Evolutionary conservation across 2,888 invertebrate genomes (phyloP), one percentile per base, ranked within the genome.

Genomic region (Drosophila flavopinicola): DNA sequence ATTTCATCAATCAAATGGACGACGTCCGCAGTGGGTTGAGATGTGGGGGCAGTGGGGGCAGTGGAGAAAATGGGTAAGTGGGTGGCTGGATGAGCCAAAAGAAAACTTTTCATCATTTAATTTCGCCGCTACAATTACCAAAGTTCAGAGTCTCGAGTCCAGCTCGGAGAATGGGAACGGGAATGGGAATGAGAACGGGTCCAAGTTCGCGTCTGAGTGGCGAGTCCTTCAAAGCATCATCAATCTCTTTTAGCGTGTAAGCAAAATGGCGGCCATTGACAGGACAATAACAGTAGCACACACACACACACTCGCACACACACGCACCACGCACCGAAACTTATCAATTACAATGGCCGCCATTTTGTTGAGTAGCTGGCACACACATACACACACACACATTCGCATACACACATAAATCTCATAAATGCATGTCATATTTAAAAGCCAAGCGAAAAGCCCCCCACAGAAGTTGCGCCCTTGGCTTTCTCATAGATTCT

Each of bases 401-500:
- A 38, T 25, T 39, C 47, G 37, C 11, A 47, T 29, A 39, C 27
- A 42, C 17, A 27, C 75, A 72, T 77, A 84, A 82, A 77, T 77
- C 80, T 74, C 78, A 78, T 78, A 83, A 85, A 84, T 85, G 80
- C 86, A 80, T 77, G 79, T 88, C 88, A 88, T 86, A 86, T 85
- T 86, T 79, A 86, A 78, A 80, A 82, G 75, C 75, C 66, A 85
- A 66, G 70, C 75, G 69, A 69, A 64, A 64, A 58, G 47, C n/a
- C n/a, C 52, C 53, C 37, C 49, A 67, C 77, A 61, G 57, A 75
- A 78, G 61, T 59, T 69, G 49, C 74, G 72, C 67, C 71, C 68
- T 80, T 78, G 70, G 70, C 78, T 74, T 66, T 72, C 66, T 73
- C 72, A 69, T 75, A 71, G 68, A 68, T 71, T 71, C 58, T 64